Conservation (phyloP, 2,888 invertebrate species). For the Conchocele bisecta region DNA sequence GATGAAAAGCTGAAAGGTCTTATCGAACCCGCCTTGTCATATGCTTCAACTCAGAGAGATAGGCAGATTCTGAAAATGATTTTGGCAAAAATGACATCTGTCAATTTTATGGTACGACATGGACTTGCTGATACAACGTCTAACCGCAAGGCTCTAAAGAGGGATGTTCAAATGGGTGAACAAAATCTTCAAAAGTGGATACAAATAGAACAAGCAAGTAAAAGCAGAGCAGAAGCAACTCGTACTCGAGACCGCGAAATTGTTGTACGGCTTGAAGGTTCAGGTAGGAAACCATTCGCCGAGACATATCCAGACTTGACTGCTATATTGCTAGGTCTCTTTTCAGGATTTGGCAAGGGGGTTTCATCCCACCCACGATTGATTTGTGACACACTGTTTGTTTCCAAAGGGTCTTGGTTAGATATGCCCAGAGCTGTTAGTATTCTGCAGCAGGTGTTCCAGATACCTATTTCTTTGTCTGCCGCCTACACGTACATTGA, state of each 20-base stretch:
- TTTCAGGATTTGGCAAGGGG: constrained; percentile 8
- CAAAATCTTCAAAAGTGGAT: too few species aligned
- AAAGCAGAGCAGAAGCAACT: too few species aligned
- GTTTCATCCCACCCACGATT: constrained; percentile 16
- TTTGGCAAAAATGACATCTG: background rate
- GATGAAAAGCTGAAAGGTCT: background rate
- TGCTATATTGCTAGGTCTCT: constrained; percentile 8
- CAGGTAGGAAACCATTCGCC: constrained; percentile 17
- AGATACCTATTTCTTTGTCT: constrained; percentile 14
- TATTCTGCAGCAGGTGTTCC: constrained; percentile 15
- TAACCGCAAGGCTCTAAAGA: too few species aligned
- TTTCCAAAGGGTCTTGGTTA: constrained; percentile 7
- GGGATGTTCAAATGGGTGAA: too few species aligned
- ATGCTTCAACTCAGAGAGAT: constrained; percentile 3
- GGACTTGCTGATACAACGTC: background rate
- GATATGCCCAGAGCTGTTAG: constrained; percentile 18
- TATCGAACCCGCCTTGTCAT: background rate
- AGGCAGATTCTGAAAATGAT: background rate
- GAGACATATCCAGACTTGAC: constrained; percentile 10
- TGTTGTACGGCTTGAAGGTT: constrained; percentile 1
- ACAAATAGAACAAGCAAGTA: too few species aligned
- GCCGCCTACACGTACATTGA: constrained; percentile 20
- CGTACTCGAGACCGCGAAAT: too few species aligned
- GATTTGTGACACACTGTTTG: constrained; percentile 20
- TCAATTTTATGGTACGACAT: background rate